Conservation (phyloP, 1,140 invertebrate genomes). For the Latrodectus geometricus region DNA sequence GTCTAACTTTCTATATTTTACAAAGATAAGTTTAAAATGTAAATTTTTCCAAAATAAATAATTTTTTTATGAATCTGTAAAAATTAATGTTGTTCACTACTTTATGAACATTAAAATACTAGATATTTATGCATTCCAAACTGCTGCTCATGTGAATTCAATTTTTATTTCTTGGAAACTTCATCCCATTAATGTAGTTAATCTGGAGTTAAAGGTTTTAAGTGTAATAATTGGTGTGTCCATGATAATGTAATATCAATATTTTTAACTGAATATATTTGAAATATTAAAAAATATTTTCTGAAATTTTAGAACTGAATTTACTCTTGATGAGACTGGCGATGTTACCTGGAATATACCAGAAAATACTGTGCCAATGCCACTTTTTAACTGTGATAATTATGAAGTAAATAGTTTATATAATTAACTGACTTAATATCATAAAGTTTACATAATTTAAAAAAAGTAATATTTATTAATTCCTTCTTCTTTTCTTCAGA, state of each 20-base stretch:
- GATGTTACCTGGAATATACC: constrained; percentile 77
- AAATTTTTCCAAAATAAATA: no score
- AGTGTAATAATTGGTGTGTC: background rate
- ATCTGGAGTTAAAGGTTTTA: background rate
- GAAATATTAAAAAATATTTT: background rate
- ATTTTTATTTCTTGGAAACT: background rate
- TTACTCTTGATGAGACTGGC: constrained; percentile 76
- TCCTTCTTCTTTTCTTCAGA: constrained; percentile 53
- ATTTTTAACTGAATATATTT: background rate
- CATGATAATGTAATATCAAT: background rate
- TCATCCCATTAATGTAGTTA: background rate
- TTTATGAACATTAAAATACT: no score
- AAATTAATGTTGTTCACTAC: no score
- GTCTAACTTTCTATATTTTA: no score
- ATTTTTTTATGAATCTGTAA: no score
- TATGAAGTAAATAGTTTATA: constrained; percentile 73
- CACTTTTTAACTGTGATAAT: constrained; percentile 77
- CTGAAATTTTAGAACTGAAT: constrained; percentile 74
- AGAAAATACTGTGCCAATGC: constrained; percentile 73
- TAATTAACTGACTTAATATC: no score
- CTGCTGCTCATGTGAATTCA: background rate
- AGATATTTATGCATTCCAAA: background rate
- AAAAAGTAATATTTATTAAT: background rate
- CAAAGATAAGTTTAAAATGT: no score
- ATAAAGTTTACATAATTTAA: no score